phyloP scores from a whole-genome alignment of 2,797 vertebrate species.

The Protosalanx chinensis region DNA sequence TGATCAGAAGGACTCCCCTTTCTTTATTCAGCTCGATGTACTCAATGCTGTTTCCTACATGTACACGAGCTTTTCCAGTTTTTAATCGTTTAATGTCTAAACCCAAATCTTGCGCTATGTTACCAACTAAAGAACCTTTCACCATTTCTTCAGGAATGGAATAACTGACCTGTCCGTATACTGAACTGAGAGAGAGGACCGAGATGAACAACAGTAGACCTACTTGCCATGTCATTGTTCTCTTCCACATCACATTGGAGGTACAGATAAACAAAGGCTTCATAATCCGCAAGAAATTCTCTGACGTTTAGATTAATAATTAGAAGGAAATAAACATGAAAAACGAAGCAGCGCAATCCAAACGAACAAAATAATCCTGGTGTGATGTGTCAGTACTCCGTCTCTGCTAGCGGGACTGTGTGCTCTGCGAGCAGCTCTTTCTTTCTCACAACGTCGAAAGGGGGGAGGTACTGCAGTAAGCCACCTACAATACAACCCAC shows the following conservation, averaged over 20 bases:
- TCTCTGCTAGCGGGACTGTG: slow-evolving; percentile 32
- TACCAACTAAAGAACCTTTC: slow-evolving; percentile 60
- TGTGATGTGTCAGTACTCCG: background rate
- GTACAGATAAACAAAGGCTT: background rate
- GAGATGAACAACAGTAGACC: slow-evolving; percentile 11
- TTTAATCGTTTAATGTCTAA: slow-evolving; percentile 63
- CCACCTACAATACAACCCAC: slow-evolving; percentile 11
- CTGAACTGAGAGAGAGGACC: slow-evolving; percentile 14
- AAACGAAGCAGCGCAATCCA: background rate
- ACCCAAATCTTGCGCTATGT: slow-evolving; percentile 58
- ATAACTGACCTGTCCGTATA: slow-evolving; percentile 50
- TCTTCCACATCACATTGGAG: background rate
- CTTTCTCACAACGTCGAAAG: background rate
- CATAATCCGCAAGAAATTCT: background rate
- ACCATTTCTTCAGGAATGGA: slow-evolving; percentile 56
- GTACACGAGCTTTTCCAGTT: slow-evolving; percentile 69
- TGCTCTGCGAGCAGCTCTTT: slow-evolving; percentile 3
- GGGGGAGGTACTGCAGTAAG: slow-evolving; percentile 32
- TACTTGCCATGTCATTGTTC: slow-evolving; percentile 28
- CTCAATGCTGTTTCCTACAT: slow-evolving; percentile 52
- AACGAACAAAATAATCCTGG: background rate
- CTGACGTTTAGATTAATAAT: background rate
- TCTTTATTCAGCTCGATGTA: slow-evolving; percentile 77
- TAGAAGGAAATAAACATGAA: slow-evolving; percentile 21
- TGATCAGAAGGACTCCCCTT: slow-evolving; percentile 77